Base-by-base conservation (phyloP, 2,113 vertebrate species). In the Baryphthengus martii region DNA sequence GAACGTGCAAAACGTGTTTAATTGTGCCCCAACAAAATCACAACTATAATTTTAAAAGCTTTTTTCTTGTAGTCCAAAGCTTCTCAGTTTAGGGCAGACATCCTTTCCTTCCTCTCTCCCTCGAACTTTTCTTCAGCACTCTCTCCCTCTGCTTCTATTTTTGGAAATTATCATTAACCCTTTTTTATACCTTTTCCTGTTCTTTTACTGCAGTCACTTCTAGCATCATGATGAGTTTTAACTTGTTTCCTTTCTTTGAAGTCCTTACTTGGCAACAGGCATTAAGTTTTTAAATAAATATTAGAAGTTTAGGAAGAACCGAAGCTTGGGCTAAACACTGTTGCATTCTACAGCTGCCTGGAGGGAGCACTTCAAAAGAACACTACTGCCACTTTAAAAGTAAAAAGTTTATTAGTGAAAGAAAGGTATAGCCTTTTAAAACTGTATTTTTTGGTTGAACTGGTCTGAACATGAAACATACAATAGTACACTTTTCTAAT, bases 281-380 rank as follows among this genome's bases (percentile, higher is more conserved):
- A 92, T 97, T 87, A 97, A 85, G 91, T 97, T 97, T 97, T 97
- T 75, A 96, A 97, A 96, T 97, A 97, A 97, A 90, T 95, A 95
- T 44, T 97, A 92, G 84, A 97, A 95, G 90, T 97, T 90, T 95
- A 97, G 97, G 92, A 97, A 89, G 94, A 89, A 66, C 88, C 77
- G 76, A 91, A 91, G 96, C 93, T 97, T 88, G 94, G 62, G 91
- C 94, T 97, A 89, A 98, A 92, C 89, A 88, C 87, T 85, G 59
- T 95, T 89, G 74, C 93, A 52, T 96, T 97, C 94, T 97, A 59
- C 89, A 95, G 84, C 96, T 96, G 97, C 97, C 96, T 79, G 73
- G 61, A 50, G 97, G 96, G 90, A 97, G 47, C 91, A 97, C 92
- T 97, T 98, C 96, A 97, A 96, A 98, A 94, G 97, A 97, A 81